phyloP scores from a whole-genome alignment of 2,888 invertebrate genomes.

The Apocheima hispidaria region DNA sequence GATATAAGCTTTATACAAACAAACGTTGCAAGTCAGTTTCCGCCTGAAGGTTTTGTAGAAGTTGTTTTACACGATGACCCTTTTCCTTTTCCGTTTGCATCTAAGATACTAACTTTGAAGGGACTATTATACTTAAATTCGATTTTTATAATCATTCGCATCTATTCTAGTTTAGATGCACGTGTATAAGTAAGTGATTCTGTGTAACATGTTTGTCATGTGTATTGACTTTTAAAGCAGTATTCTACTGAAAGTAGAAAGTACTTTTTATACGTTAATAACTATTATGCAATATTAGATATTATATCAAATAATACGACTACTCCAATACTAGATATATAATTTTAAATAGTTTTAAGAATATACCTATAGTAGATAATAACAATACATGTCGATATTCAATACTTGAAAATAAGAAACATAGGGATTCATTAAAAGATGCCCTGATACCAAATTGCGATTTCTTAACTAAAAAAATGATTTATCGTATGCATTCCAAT shows the following conservation, averaged over 20 bases:
- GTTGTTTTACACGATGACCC: slow-evolving; percentile 3
- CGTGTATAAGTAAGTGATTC: slow-evolving; percentile 9
- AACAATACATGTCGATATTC: neutral
- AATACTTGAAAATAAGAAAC: neutral
- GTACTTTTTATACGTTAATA: slow-evolving; percentile 28
- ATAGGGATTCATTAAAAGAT: neutral
- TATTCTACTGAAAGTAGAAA: slow-evolving; percentile 37
- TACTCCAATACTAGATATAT: slow-evolving; percentile 19
- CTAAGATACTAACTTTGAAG: neutral
- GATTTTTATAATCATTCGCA: neutral
- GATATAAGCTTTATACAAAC: too few relatives aligned
- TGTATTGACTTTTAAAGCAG: slow-evolving; percentile 10
- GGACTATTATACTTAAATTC: too few relatives aligned
- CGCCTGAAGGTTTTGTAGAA: slow-evolving; percentile 29
- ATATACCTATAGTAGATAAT: neutral
- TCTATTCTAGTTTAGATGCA: neutral
- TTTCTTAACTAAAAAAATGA: slow-evolving; percentile 5
- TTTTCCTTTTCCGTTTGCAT: slow-evolving; percentile 4
- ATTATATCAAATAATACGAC: slow-evolving; percentile 26
- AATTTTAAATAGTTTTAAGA: slow-evolving; percentile 3
- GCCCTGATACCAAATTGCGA: slow-evolving; percentile 2
- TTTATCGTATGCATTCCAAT: slow-evolving; percentile 24
- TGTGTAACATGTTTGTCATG: slow-evolving; percentile 7
- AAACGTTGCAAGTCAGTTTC: too few relatives aligned
- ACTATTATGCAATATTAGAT: slow-evolving; percentile 37